A percentile compares a stretch with the other conserved stretches of the same genome.
Evolutionary conservation across 2,888 invertebrate species (phyloP).

Genomic region (Plagodis dolabraria): DNA sequence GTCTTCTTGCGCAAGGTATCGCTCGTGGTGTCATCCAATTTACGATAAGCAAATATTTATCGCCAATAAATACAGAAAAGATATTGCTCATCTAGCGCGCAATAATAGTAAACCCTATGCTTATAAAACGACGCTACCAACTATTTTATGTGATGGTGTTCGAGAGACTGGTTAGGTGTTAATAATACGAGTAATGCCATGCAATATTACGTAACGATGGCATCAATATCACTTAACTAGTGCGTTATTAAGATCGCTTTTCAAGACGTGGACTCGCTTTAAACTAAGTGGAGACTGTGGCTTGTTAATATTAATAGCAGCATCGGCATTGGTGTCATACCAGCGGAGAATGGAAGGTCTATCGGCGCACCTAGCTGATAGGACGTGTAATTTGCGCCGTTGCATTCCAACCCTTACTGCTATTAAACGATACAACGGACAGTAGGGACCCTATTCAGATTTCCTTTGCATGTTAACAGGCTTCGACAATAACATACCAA

Average conservation of each 20-base stretch:
- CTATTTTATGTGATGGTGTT: slow-evolving; percentile 5
- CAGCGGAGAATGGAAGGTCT: slow-evolving; percentile 76
- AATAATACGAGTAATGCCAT: slow-evolving; percentile 5
- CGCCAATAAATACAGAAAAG: slow-evolving; percentile 45
- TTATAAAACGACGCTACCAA: slow-evolving; percentile 1
- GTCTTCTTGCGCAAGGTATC: slow-evolving; percentile 45
- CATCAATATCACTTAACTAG: slow-evolving; percentile 35
- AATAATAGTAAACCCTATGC: slow-evolving; percentile 10
- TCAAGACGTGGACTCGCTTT: slow-evolving; percentile 36
- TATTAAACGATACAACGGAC: slow-evolving; percentile 42
- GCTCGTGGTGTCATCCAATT: slow-evolving; percentile 50
- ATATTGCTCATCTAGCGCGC: slow-evolving; percentile 24
- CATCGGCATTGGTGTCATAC: slow-evolving; percentile 71
- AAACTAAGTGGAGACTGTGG: slow-evolving; percentile 54
- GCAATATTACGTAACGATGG: slow-evolving; percentile 22
- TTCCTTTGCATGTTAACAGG: too few relatives aligned
- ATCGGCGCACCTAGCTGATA: slow-evolving; percentile 69
- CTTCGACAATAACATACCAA: too few relatives aligned
- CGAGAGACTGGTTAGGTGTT: slow-evolving; percentile 7
- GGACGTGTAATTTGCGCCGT: slow-evolving; percentile 65
- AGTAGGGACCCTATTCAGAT: slow-evolving; percentile 33
- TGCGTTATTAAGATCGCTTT: slow-evolving; percentile 25
- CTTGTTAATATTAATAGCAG: slow-evolving; percentile 68
- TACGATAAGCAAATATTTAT: slow-evolving; percentile 65
- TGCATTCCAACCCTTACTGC: slow-evolving; percentile 62